Conservation (phyloP, 23 tunicate genomes). For the Aplidium turbinatum region DNA sequence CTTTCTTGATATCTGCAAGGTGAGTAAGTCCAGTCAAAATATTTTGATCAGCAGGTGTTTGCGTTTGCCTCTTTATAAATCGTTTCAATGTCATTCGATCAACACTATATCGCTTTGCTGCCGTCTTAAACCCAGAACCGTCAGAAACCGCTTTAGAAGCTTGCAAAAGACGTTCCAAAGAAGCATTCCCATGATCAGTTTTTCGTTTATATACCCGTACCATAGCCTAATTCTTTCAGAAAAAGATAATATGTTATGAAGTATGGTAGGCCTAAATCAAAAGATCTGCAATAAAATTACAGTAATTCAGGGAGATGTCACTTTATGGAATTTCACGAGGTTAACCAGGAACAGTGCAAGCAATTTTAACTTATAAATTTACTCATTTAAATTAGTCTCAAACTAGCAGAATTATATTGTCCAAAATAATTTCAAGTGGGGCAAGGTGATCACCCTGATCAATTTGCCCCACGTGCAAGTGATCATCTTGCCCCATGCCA, state of each 20-base stretch:
- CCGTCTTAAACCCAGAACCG: constrained; percentile 7
- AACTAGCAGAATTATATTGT: no score
- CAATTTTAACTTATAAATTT: no score
- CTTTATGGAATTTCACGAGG: no score
- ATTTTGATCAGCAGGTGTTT: constrained; percentile 18
- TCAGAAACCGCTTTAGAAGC: neutral
- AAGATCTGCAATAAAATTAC: no score
- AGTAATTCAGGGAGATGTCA: no score
- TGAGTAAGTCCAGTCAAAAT: constrained; percentile 25
- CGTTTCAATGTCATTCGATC: constrained; percentile 33
- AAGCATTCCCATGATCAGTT: constrained; percentile 7
- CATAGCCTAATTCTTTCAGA: neutral
- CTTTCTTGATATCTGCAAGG: constrained; percentile 17
- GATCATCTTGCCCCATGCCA: no score
- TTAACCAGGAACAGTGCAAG: no score
- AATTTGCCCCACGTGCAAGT: no score
- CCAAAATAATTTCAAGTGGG: no score
- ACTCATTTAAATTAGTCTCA: no score
- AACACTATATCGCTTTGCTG: constrained; percentile 8
- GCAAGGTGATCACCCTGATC: no score
- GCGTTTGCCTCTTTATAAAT: constrained; percentile 17
- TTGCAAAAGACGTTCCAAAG: constrained; percentile 5
- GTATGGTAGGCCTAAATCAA: no score
- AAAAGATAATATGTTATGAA: neutral
- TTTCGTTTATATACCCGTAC: constrained; percentile 14